Conservation (phyloP, 2,888 invertebrate species). For the Stenoptilia bipunctidactyla region DNA sequence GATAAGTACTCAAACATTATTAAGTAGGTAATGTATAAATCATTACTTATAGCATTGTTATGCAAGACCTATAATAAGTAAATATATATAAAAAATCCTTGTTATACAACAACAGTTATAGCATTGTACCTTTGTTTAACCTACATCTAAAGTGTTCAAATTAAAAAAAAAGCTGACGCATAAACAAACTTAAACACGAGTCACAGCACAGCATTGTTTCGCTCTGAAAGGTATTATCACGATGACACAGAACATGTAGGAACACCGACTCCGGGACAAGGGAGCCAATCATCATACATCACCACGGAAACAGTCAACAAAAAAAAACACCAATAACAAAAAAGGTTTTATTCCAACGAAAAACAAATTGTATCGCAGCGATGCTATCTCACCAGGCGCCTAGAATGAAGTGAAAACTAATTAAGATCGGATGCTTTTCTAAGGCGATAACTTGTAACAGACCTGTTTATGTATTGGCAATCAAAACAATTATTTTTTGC, state of each 20-base stretch:
- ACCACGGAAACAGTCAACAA: constrained; percentile 52
- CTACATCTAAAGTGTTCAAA: background rate
- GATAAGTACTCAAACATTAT: too few species aligned
- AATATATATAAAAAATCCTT: too few species aligned
- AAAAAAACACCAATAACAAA: constrained; percentile 12
- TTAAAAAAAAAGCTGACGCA: background rate
- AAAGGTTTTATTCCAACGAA: constrained; percentile 42
- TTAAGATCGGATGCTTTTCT: constrained; percentile 69
- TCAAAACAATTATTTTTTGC: constrained; percentile 70
- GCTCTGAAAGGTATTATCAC: constrained; percentile 56
- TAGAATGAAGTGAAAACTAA: constrained; percentile 69
- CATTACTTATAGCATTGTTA: too few species aligned
- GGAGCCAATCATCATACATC: constrained; percentile 70
- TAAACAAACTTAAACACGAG: constrained; percentile 34
- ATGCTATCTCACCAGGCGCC: constrained; percentile 65
- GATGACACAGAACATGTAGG: constrained; percentile 56
- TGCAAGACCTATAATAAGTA: too few species aligned
- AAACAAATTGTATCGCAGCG: constrained; percentile 68
- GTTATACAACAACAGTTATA: too few species aligned
- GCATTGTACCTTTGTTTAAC: too few species aligned
- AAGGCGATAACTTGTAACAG: constrained; percentile 59
- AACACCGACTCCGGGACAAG: constrained; percentile 56
- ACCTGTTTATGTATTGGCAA: constrained; percentile 62
- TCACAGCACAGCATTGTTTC: constrained; percentile 53
- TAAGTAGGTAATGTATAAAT: too few species aligned